A percentile compares a stretch with the other conserved stretches of the same genome.
phyloP scores from a whole-genome alignment of 1,140 invertebrate species.

The Ceratosolen fusciceps region DNA sequence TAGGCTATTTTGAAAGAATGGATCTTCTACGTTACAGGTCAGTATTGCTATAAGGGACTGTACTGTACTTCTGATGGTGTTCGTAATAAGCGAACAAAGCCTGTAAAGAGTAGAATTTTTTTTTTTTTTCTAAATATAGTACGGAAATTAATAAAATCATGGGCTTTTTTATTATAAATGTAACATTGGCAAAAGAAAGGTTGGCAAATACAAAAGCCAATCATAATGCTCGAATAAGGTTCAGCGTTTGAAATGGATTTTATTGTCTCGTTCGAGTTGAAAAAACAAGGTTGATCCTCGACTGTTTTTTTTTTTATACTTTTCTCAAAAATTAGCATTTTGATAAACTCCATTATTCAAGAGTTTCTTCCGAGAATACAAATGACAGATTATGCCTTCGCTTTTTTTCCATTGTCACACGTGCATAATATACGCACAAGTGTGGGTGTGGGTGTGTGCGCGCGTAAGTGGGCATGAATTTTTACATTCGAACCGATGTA shows the following conservation, averaged over 20 bases:
- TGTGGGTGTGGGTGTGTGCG: too few relatives aligned
- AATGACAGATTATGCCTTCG: slow-evolving; percentile 46
- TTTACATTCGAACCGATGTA: neutral
- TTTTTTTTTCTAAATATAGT: too few relatives aligned
- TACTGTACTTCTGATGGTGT: too few relatives aligned
- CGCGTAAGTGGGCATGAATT: too few relatives aligned
- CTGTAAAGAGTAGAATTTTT: too few relatives aligned
- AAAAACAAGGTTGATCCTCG: slow-evolving; percentile 29
- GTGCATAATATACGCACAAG: neutral
- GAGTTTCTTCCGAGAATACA: slow-evolving; percentile 41
- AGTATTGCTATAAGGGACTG: too few relatives aligned
- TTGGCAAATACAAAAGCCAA: slow-evolving; percentile 23
- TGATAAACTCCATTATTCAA: slow-evolving; percentile 49
- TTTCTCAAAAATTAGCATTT: slow-evolving; percentile 44
- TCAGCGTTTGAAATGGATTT: slow-evolving; percentile 4
- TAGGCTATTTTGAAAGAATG: too few relatives aligned
- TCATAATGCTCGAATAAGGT: slow-evolving; percentile 19
- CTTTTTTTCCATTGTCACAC: slow-evolving; percentile 37
- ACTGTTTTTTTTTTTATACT: slow-evolving; percentile 35
- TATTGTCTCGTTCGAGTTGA: neutral
- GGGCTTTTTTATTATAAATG: too few relatives aligned
- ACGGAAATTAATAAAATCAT: too few relatives aligned
- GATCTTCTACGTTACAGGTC: too few relatives aligned
- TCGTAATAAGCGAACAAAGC: too few relatives aligned
- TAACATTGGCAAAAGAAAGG: neutral